A percentile compares a stretch with the other conserved stretches of the same genome.
phyloP scores from a whole-genome alignment of 2,888 invertebrate species.

The Sericinus montela region DNA sequence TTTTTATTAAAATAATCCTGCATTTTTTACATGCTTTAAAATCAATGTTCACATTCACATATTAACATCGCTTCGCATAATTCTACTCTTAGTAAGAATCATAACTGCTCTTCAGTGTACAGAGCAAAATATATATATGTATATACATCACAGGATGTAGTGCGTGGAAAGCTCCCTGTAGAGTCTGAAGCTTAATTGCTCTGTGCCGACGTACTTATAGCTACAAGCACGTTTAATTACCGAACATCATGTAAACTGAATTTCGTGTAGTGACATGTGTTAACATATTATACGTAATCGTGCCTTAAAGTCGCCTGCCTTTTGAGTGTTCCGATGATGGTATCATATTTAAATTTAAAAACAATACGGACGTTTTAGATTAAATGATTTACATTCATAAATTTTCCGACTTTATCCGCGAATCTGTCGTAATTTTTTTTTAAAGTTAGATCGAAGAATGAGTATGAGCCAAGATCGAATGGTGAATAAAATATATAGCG shows the following conservation, averaged over 20 bases:
- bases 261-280: slow-evolving; percentile 19
- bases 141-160: slow-evolving; percentile 2
- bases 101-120: slow-evolving; percentile 18
- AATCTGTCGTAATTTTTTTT: too few relatives aligned
- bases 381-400: too few relatives aligned
- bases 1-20: too few relatives aligned
- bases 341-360: too few relatives aligned
- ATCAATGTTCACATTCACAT: background rate
- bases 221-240: slow-evolving; percentile 21
- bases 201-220: slow-evolving; percentile 21
- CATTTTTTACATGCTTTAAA: too few relatives aligned
- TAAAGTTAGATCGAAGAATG: too few relatives aligned
- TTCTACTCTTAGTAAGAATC: background rate
- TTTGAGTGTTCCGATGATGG: background rate
- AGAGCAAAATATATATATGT: slow-evolving; percentile 13
- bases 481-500: too few relatives aligned
- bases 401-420: too few relatives aligned
- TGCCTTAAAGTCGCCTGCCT: background rate
- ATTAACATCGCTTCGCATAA: background rate
- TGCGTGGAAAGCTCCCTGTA: slow-evolving; percentile 20
- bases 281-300: slow-evolving; percentile 12
- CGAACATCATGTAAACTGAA: slow-evolving; percentile 21
- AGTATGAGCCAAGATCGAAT: too few relatives aligned
- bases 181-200: slow-evolving; percentile 33
- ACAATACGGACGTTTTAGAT: too few relatives aligned